Base-by-base conservation (phyloP, 2,888 invertebrate species). In the Pyrochroa serraticornis region DNA sequence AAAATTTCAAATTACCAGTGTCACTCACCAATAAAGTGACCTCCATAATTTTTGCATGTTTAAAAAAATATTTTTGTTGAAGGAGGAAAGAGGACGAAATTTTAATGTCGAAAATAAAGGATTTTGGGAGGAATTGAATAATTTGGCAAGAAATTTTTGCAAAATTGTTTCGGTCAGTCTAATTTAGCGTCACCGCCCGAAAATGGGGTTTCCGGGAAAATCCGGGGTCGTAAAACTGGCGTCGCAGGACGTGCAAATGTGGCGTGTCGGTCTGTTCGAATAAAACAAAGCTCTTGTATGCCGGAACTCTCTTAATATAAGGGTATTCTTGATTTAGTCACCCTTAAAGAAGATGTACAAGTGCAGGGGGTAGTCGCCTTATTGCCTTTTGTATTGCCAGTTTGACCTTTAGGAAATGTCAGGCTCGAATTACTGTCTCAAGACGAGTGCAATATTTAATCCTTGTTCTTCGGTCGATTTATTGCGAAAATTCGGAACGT, bases 311-410 rank as follows among this genome's bases (percentile, higher is more conserved):
- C n/a, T 44, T 33, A 35, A 32, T 44, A 60, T 58, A 57, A 60
- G 63, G 31, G 44, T 44, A 44, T 44, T 66, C 63, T 64, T 35
- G 50, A 63, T 47, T 62, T 53, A 71, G 62, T 73, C 73, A 72
- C 75, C 75, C 75, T 71, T 73, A 68, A 71, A 71, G 74, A 74
- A 75, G 71, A 70, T 70, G 71, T 72, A 71, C 67, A 74, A 75
- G 73, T 72, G 70, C 70, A 75, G 75, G 76, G 77, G 75, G 76
- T 75, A 75, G 74, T 73, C 70, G 71, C 66, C 70, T 68, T 70
- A 69, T 70, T 68, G 68, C 67, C 69, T 67, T 68, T 69, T 64
- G 67, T 68, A 67, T 67, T 67, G 65, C 63, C 46, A 53, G 62
- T 67, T 65, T 72, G 72, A 74, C 74, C 74, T 74, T 74, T 72